phyloP scores from a whole-genome alignment of 2,888 invertebrate species.

The Drosophila neonasuta region DNA sequence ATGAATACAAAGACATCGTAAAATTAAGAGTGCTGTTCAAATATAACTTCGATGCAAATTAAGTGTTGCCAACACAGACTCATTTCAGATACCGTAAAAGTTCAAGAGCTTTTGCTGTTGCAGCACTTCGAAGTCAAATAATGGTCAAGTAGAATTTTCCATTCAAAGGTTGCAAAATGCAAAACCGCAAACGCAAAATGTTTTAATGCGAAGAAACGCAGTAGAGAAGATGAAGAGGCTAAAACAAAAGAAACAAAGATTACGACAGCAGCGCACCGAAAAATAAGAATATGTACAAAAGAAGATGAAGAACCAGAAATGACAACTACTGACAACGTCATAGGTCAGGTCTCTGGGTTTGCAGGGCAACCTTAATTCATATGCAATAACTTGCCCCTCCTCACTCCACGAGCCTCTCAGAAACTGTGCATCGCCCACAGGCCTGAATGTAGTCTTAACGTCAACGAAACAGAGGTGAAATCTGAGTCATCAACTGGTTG shows the following conservation, averaged over 20 bases:
- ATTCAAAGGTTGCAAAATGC: constrained; percentile 45
- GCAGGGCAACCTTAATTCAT: constrained; percentile 59
- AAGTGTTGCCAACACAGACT: background rate
- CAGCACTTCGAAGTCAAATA: background rate
- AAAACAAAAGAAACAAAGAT: constrained; percentile 18
- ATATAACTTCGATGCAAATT: background rate
- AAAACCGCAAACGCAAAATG: constrained; percentile 25
- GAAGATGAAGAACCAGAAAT: constrained; percentile 41
- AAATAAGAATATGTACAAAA: constrained; percentile 9
- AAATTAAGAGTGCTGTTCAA: constrained; percentile 4
- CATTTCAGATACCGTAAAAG: background rate
- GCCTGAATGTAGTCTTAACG: constrained; percentile 14
- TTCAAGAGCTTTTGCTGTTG: constrained; percentile 11
- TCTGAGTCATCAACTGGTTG: constrained; percentile 26
- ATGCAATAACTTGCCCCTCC: constrained; percentile 8
- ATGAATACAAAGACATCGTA: background rate
- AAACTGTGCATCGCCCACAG: constrained; percentile 9
- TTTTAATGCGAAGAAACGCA: constrained; percentile 35
- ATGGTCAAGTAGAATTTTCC: constrained; percentile 21
- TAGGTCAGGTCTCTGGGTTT: constrained; percentile 73
- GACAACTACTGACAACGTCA: constrained; percentile 32
- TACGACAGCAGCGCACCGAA: background rate
- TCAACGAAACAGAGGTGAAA: constrained; percentile 2
- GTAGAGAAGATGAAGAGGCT: constrained; percentile 16
- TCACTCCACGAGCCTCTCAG: background rate